These are phyloP conservation scores for Oreotragus oreotragus DNA, from an alignment of 2,113 vertebrate species.

Conservation along the genomic window DNA sequence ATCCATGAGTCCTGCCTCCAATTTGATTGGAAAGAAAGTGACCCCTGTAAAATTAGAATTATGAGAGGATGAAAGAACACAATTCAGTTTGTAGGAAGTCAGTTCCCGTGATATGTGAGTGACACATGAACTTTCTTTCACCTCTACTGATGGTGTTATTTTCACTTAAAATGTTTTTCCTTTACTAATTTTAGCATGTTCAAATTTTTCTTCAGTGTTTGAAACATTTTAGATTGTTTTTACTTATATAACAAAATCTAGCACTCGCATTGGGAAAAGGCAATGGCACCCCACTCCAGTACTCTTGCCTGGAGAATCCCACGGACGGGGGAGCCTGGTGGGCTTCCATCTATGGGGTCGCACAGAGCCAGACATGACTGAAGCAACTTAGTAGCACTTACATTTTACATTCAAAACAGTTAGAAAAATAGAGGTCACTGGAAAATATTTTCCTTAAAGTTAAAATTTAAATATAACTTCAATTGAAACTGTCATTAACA, in stretches of 20 bases:
- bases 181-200: neutral
- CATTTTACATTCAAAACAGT: neutral
- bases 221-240: neutral
- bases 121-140: neutral
- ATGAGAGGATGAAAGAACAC: neutral
- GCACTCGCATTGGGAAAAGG: neutral
- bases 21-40: neutral
- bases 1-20: neutral
- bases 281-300: too few relatives aligned
- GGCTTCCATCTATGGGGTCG: too few relatives aligned
- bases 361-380: too few relatives aligned
- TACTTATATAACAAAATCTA: neutral
- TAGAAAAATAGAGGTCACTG: neutral
- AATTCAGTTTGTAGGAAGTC: neutral
- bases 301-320: too few relatives aligned
- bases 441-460: neutral
- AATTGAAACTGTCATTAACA: neutral
- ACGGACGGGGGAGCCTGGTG: too few relatives aligned
- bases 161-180: neutral
- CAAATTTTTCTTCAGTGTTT: neutral
- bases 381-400: neutral
- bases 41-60: neutral
- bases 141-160: neutral
- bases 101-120: neutral
- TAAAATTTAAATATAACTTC: neutral